Conservation (phyloP, 1,140 invertebrate genomes). For the Saxidomus purpurata region DNA sequence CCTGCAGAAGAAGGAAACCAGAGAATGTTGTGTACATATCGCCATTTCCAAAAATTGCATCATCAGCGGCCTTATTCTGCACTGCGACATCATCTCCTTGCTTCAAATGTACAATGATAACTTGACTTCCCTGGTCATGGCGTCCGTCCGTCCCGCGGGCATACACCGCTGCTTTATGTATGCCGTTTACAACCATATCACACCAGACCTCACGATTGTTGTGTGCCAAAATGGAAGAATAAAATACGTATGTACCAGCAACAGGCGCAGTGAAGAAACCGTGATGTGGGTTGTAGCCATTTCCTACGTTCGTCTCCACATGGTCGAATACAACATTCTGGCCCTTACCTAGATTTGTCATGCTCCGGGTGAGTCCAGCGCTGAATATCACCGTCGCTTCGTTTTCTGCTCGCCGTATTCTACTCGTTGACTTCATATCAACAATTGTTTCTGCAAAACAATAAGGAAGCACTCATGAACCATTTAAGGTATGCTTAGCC, state of each 20-base stretch:
- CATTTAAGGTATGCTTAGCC: no score
- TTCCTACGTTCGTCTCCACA: constrained; percentile 22
- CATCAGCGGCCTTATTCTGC: background rate
- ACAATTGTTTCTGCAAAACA: no score
- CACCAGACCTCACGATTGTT: background rate
- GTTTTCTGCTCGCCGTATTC: background rate
- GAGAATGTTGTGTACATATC: constrained; percentile 13
- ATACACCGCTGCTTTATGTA: background rate
- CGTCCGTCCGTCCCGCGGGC: background rate
- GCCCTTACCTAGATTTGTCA: background rate
- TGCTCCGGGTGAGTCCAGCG: background rate
- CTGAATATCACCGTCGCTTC: constrained; percentile 8
- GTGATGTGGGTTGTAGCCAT: constrained; percentile 32
- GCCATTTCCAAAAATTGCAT: background rate
- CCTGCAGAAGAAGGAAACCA: background rate
- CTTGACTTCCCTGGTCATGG: background rate
- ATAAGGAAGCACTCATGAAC: no score
- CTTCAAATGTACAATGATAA: background rate
- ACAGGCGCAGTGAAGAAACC: constrained; percentile 36
- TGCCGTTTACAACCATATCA: background rate
- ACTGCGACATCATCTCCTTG: constrained; percentile 21
- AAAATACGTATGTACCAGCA: constrained; percentile 20
- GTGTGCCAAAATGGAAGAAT: background rate
- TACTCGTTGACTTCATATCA: no score
- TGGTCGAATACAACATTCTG: constrained; percentile 40